phyloP scores from a whole-genome alignment of 30 jellyfish, hydroid and myxozoan species.

The Turritopsis rubra region DNA sequence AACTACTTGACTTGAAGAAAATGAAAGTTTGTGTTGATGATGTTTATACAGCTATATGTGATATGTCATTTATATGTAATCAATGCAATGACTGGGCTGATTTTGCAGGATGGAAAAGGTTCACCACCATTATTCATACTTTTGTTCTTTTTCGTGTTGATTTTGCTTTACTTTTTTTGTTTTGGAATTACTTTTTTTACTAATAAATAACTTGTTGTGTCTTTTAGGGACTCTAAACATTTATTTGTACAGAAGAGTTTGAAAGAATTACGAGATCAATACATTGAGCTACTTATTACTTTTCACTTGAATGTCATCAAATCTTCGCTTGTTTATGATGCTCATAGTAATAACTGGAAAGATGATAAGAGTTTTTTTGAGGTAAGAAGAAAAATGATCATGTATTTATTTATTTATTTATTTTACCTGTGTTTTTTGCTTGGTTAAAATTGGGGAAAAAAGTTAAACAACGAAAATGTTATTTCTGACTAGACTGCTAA shows the following conservation, averaged over 20 bases:
- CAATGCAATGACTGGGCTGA: background rate
- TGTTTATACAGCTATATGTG: background rate
- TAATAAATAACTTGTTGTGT: background rate
- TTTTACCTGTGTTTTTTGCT: background rate
- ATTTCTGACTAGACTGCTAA: too few relatives aligned
- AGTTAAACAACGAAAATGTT: too few relatives aligned
- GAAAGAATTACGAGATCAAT: background rate
- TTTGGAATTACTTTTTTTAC: background rate
- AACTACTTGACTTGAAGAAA: background rate
- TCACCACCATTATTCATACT: background rate
- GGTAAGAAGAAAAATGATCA: conserved; percentile 23
- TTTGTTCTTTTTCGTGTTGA: background rate
- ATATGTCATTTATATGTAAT: background rate
- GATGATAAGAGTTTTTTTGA: conserved; percentile 53
- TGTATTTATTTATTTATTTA: background rate
- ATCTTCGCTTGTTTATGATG: conserved; percentile 45
- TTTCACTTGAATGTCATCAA: conserved; percentile 42
- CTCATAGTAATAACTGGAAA: conserved; percentile 58
- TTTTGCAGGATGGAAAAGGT: background rate
- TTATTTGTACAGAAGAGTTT: background rate
- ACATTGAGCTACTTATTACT: conserved; percentile 15
- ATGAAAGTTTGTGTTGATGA: background rate
- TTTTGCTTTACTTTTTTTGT: background rate
- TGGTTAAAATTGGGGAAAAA: too few relatives aligned
- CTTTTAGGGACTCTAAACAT: background rate